Conservation (phyloP, 2,113 vertebrate species). For the Paramormyrops kingsleyae region DNA sequence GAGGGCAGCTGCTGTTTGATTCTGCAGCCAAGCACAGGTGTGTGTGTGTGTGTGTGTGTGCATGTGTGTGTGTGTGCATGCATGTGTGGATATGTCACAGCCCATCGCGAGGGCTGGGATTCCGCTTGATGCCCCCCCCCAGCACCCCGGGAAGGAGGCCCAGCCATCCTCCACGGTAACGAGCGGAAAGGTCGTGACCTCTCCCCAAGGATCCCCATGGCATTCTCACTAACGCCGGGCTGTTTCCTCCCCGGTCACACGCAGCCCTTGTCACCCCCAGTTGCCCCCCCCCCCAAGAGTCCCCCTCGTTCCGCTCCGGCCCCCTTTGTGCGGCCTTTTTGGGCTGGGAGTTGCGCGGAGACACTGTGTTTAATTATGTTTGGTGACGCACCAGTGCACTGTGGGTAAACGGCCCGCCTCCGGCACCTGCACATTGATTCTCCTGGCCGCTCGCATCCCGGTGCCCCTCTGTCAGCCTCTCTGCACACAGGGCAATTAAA, state of each 20-base stretch:
- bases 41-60: background rate
- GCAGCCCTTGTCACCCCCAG: background rate
- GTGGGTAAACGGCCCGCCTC: constrained; percentile 49
- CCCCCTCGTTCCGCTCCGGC: background rate
- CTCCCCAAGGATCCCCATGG: background rate
- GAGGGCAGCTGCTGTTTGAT: constrained; percentile 34
- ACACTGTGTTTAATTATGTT: constrained; percentile 57
- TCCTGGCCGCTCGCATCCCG: constrained; percentile 30
- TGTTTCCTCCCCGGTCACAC: background rate
- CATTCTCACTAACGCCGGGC: background rate
- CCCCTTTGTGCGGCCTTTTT: background rate
- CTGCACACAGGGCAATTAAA: constrained; percentile 65
- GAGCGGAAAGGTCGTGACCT: background rate
- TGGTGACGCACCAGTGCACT: constrained; percentile 54
- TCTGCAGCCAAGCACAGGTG: background rate
- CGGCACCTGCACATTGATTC: constrained; percentile 41
- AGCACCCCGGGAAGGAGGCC: background rate
- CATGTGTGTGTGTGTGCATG: background rate
- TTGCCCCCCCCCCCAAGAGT: background rate
- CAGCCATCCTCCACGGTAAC: background rate
- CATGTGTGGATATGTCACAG: background rate
- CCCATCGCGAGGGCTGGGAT: background rate
- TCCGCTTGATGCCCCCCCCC: background rate
- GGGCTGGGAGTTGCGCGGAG: constrained; percentile 32
- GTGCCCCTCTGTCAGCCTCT: constrained; percentile 34